Conservation (phyloP, 2,888 invertebrate genomes). For the Meta bourneti region DNA sequence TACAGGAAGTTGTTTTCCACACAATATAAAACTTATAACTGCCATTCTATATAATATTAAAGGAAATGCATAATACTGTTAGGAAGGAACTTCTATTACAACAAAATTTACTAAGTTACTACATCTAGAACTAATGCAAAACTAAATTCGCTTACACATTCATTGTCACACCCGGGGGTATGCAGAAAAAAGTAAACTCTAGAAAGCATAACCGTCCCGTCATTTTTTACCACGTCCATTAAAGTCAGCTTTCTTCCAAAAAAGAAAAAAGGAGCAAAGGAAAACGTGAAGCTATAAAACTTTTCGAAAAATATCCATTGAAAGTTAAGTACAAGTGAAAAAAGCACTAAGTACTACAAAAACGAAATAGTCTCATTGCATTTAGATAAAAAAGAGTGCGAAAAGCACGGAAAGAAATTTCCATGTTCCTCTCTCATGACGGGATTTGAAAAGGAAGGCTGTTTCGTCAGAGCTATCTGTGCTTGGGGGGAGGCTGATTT, state of each 20-base stretch:
- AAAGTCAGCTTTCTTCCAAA: not conserved
- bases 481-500: not conserved
- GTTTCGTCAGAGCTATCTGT: not conserved
- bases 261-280: not conserved
- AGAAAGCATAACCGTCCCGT: not conserved
- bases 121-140: no score
- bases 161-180: no score
- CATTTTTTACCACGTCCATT: not conserved
- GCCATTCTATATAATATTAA: no score
- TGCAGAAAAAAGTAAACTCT: not conserved
- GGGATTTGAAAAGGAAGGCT: slow-evolving; percentile 17
- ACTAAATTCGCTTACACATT: no score
- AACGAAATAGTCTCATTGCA: not conserved
- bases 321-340: not conserved
- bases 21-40: no score
- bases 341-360: not conserved
- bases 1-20: no score
- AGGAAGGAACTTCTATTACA: no score
- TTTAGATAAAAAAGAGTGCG: not conserved
- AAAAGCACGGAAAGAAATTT: not conserved
- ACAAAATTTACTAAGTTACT: no score
- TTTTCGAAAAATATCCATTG: not conserved
- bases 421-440: not conserved
- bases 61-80: no score
- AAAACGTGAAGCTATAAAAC: not conserved